These are phyloP conservation scores for Xanthorhoe spadicearia DNA, from an alignment of 2,888 invertebrate genomes.

Conservation along the genomic window DNA sequence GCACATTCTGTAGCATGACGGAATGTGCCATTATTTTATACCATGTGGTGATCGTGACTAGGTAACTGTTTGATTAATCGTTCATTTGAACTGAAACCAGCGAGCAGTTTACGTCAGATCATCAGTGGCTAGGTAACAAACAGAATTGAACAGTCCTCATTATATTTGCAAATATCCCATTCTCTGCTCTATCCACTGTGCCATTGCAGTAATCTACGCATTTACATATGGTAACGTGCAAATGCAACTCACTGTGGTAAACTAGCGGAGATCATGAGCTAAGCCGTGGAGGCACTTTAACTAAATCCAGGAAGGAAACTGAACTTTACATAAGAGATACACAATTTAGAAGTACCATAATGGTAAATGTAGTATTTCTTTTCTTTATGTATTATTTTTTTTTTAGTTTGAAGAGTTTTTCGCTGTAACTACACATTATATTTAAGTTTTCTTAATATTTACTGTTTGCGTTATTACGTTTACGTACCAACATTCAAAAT, in stretches of 20 bases:
- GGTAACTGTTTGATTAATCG: no score
- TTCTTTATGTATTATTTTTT: no score
- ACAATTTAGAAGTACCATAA: no score
- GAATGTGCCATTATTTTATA: no score
- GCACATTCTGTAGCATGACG: no score
- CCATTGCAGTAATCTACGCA: slow-evolving; percentile 41
- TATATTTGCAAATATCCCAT: slow-evolving; percentile 46
- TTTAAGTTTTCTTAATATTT: no score
- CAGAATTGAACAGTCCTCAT: slow-evolving; percentile 39
- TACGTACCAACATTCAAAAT: no score
- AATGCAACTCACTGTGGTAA: slow-evolving; percentile 40
- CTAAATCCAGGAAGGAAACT: neutral
- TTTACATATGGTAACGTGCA: slow-evolving; percentile 43
- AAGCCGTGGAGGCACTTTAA: slow-evolving; percentile 1
- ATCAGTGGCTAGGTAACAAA: slow-evolving; percentile 9
- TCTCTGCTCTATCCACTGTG: slow-evolving; percentile 28
- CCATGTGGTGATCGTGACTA: no score
- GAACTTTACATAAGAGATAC: neutral
- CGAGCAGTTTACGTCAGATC: neutral
- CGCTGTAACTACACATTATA: no score
- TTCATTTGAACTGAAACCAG: neutral
- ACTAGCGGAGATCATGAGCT: slow-evolving; percentile 37
- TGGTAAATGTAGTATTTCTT: no score
- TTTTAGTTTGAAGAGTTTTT: no score
- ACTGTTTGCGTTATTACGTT: no score